Base-by-base conservation (phyloP, 2,797 vertebrate genomes). In the Sebastes itinus region DNA sequence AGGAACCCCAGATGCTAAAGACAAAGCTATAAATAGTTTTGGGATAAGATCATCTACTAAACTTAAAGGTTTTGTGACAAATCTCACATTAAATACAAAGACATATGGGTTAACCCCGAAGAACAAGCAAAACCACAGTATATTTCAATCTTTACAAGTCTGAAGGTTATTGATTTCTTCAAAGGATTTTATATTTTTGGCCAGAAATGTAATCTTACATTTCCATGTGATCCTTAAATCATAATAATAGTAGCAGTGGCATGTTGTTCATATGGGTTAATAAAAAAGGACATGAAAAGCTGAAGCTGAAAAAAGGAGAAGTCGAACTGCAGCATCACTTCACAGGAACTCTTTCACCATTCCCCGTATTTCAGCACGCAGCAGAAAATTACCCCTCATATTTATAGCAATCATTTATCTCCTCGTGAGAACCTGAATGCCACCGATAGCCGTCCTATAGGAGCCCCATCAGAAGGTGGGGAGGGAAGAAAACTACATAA, bases 311-410 rank as follows among this genome's bases (percentile, higher is more conserved):
- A 54, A 81, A 83, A 33, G 33, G 59, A 79, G 88, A 91, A 91
- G 84, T 84, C 58, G 1, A 16, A 25, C 4, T 56, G 49, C 73
- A 79, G 32, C 0, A 27, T 80, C 33, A 81, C 60, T 62, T 80
- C 49, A 86, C 38, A 83, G 49, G 25, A 83, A 75, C 58, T 12
- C 76, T 87, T 84, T 85, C 88, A 69, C 4, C 78, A 83, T 3
- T 6, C 30, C 42, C 20, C 52, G n/a, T 28, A 54, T 84, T 71
- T 86, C 78, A 59, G 67, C 67, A 87, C 54, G 28, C 7, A 0
- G 8, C 1, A 2, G 1, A 49, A 79, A 68, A 54, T 5, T 5
- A 68, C n/a, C 13, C 7, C 27, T 25, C 23, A 20, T 27, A 62
- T 35, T 55, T 8, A 46, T 5, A 25, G 18, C 1, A 1, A 25